Evolutionary conservation across 2,113 vertebrate species (phyloP).

Genomic region (Psittacula cyanocephala): DNA sequence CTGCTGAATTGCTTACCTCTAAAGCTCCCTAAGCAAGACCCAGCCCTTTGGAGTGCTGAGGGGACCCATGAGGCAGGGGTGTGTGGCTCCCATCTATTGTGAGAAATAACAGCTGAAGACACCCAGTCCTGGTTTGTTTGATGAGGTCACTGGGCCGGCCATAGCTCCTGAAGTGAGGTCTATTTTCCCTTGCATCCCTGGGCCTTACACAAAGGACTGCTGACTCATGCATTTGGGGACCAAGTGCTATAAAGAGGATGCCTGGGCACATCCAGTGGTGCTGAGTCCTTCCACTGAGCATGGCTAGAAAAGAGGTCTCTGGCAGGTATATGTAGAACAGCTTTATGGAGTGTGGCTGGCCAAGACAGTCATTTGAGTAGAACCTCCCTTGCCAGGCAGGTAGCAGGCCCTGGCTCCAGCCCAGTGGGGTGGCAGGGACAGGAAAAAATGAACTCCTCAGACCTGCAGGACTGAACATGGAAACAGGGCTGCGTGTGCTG

Average conservation of each 20-base stretch:
- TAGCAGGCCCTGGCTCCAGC: neutral
- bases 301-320: neutral
- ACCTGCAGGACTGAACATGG: neutral
- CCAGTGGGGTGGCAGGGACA: neutral
- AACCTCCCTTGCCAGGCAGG: neutral
- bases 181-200: accelerated
- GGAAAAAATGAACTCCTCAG: neutral
- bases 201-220: neutral
- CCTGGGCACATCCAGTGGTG: neutral
- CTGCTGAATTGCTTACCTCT: neutral
- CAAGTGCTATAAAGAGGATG: neutral
- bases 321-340: neutral
- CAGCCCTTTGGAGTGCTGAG: neutral
- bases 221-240: neutral
- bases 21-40: neutral
- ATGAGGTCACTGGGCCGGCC: neutral
- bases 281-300: neutral
- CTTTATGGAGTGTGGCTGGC: neutral
- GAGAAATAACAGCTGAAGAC: neutral
- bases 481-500: no score
- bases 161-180: neutral
- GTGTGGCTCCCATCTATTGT: neutral
- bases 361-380: neutral
- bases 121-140: neutral
- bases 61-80: no score